Percentiles rank a stretch among this genome's conserved stretches.
phyloP scores from a whole-genome alignment of 2,888 invertebrate genomes.

The Macaria notata region DNA sequence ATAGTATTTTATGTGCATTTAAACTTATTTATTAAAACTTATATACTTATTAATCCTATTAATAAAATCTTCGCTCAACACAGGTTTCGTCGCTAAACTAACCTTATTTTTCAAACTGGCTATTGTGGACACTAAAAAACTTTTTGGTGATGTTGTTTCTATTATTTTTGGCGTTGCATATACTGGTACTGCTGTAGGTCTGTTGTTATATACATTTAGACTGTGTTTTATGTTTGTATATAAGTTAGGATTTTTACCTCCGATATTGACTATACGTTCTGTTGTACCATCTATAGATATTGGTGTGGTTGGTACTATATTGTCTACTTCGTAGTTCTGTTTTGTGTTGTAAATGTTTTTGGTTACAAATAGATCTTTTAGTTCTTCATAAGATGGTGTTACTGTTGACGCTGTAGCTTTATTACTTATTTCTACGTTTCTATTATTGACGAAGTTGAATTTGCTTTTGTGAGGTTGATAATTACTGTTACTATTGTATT shows the following conservation, averaged over 20 bases:
- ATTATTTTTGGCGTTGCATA: slow-evolving; percentile 26
- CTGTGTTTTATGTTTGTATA: slow-evolving; percentile 55
- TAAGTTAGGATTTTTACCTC: slow-evolving; percentile 47
- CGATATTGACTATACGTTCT: slow-evolving; percentile 55
- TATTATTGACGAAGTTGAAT: slow-evolving; percentile 41
- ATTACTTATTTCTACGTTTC: slow-evolving; percentile 26
- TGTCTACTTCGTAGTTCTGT: slow-evolving; percentile 42
- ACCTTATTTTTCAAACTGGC: slow-evolving; percentile 59
- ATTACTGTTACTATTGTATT: slow-evolving; percentile 47
- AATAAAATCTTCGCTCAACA: slow-evolving; percentile 60
- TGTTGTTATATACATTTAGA: slow-evolving; percentile 33
- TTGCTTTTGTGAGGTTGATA: slow-evolving; percentile 59
- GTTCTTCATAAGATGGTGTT: slow-evolving; percentile 49
- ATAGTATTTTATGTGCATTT: too few species aligned
- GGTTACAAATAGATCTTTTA: slow-evolving; percentile 55
- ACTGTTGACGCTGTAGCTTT: slow-evolving; percentile 37
- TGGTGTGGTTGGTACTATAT: slow-evolving; percentile 46
- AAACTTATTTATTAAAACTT: slow-evolving; percentile 44
- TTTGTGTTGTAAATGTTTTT: slow-evolving; percentile 42
- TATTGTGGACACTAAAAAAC: slow-evolving; percentile 61
- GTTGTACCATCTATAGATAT: slow-evolving; percentile 42
- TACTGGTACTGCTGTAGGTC: slow-evolving; percentile 17
- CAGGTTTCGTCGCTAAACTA: slow-evolving; percentile 48
- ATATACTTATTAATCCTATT: slow-evolving; percentile 71
- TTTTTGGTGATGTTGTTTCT: slow-evolving; percentile 44